Conservation (phyloP, 2,797 vertebrate species). For the Okamejei kenojei region DNA sequence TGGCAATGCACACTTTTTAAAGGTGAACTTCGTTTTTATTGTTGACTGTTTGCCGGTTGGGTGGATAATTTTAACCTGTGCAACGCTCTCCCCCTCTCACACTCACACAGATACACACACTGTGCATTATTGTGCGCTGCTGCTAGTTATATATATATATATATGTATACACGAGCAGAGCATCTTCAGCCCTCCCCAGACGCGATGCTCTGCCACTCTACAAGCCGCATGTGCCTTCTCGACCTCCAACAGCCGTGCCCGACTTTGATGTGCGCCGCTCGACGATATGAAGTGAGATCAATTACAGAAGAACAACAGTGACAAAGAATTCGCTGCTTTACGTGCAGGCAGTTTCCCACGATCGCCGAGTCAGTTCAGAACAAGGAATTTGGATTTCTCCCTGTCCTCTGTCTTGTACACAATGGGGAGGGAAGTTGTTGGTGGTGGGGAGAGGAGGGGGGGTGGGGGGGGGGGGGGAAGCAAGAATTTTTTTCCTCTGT, state of each 20-base stretch:
- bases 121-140: not conserved
- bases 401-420: slow-evolving; percentile 43
- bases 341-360: slow-evolving; percentile 75
- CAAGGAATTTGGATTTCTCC: slow-evolving; percentile 48
- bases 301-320: slow-evolving; percentile 72
- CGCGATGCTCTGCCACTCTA: slow-evolving; percentile 43
- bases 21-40: not conserved
- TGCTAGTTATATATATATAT: not conserved
- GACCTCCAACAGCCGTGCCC: slow-evolving; percentile 59
- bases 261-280: slow-evolving; percentile 67
- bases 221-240: slow-evolving; percentile 54
- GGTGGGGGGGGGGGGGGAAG: slow-evolving; percentile 38
- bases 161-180: not conserved
- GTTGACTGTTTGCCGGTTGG: not conserved
- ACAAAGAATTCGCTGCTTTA: slow-evolving; percentile 64
- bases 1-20: not conserved
- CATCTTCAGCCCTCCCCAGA: slow-evolving; percentile 45
- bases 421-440: slow-evolving; percentile 44
- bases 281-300: slow-evolving; percentile 67
- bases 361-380: slow-evolving; percentile 56
- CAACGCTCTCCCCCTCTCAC: not conserved
- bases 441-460: not conserved
- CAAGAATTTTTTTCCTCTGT: slow-evolving; percentile 27
- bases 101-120: not conserved
- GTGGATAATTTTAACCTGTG: not conserved